Evolutionary conservation across 2,797 vertebrate species (phyloP), one percentile per base, ranked within the genome.

Genomic region (Urosaurus nigricauda): DNA sequence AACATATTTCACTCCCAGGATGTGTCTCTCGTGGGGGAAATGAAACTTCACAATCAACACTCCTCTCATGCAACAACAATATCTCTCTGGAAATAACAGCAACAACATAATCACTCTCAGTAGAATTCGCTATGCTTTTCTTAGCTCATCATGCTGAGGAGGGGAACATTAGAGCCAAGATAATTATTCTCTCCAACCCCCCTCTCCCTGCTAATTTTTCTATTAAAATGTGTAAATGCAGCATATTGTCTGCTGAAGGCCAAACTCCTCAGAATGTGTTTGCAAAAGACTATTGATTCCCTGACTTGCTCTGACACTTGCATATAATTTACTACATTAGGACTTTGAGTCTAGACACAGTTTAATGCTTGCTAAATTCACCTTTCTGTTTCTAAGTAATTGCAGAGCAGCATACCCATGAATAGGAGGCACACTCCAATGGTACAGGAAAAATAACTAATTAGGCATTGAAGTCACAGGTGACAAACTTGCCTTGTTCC

Each of bases 261-360:
- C 89, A 88, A 79, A 85, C 71, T 84, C 26, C 71, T 84, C 26
- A 75, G 88, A 93, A 86, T 16, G 0, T 21, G 53, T 83, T 80
- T 85, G 32, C 92, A 79, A 91, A 94, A 85, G 86, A 35, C 80
- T 88, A 65, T 47, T 87, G 91, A 91, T 87, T 94, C 78, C 37
- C 40, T 75, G 86, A 91, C 71, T 79, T 65, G 35, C 73, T 91
- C 75, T 4, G 0, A 84, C 3, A 26, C 1, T 6, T 84, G 81
- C 26, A 68, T 85, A 71, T 86, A 92, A 37, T 91, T 93, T 95
- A 90, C 90, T 90, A n/a, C 90, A 47, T 88, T 93, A 87, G 78
- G 93, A 87, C 80, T 87, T 91, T 60, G 53, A 37, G 87, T 84
- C 80, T 89, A 93, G 85, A 91, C 84, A 87, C 11, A 86, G 87